These are phyloP conservation scores for Menidia beryllina DNA, from an alignment of 2,113 vertebrate species.

Conservation along the genomic window DNA sequence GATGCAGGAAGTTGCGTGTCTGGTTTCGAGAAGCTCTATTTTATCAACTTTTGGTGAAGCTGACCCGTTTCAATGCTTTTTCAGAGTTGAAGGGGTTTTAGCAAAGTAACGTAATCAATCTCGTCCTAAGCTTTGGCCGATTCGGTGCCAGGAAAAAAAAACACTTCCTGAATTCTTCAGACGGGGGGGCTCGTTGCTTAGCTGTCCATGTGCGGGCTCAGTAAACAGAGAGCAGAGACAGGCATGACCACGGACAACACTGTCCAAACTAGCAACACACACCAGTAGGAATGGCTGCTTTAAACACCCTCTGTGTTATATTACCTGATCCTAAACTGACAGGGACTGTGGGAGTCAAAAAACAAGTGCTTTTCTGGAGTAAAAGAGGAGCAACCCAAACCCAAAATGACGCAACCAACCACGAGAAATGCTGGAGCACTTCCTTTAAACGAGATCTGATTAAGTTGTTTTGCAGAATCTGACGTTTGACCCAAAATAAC, in stretches of 20 bases:
- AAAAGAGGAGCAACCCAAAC: too few relatives aligned
- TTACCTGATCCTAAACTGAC: too few relatives aligned
- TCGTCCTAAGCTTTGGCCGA: too few relatives aligned
- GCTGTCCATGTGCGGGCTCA: not conserved
- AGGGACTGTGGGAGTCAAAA: too few relatives aligned
- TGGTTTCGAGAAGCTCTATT: too few relatives aligned
- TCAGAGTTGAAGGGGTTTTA: too few relatives aligned
- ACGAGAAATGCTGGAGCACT: not conserved
- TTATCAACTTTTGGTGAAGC: too few relatives aligned
- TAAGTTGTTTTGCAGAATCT: not conserved
- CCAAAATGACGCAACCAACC: not conserved
- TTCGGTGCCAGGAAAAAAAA: not conserved
- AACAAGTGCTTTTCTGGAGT: too few relatives aligned
- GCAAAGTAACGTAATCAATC: too few relatives aligned
- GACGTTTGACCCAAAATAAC: not conserved
- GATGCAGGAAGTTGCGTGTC: too few relatives aligned
- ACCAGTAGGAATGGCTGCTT: not conserved
- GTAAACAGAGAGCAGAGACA: not conserved
- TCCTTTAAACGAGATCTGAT: not conserved
- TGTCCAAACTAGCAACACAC: not conserved
- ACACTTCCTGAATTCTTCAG: constrained; percentile 12
- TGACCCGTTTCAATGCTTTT: too few relatives aligned
- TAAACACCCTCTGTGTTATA: too few relatives aligned
- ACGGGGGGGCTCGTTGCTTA: constrained; percentile 19
- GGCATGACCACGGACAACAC: not conserved